phyloP scores from a whole-genome alignment of 2,888 invertebrate genomes.

The Lasius fuliginosus region DNA sequence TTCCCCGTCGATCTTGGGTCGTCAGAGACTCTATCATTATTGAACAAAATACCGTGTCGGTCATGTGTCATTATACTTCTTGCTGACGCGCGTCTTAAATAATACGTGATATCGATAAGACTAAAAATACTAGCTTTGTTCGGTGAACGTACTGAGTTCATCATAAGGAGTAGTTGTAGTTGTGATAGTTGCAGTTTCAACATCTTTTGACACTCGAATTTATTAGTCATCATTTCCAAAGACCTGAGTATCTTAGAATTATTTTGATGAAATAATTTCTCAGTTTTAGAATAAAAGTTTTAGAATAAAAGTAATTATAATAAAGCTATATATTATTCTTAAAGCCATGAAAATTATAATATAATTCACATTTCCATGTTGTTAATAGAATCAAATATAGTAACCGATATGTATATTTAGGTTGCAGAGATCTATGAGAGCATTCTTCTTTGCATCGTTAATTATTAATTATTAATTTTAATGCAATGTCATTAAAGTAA shows the following conservation, averaged over 20 bases:
- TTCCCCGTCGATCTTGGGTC: constrained; percentile 19
- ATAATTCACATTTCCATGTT: neutral
- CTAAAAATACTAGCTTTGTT: neutral
- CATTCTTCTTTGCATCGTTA: neutral
- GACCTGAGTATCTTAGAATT: neutral
- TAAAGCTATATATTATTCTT: constrained; percentile 7
- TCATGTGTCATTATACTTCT: constrained; percentile 2
- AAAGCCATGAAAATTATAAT: neutral
- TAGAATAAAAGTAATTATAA: neutral
- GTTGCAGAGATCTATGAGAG: neutral
- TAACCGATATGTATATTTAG: neutral
- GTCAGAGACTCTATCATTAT: constrained; percentile 23
- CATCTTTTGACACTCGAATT: neutral
- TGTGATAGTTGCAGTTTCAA: neutral
- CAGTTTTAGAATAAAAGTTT: neutral
- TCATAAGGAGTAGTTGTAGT: neutral
- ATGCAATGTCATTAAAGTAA: neutral
- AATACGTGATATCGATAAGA: neutral
- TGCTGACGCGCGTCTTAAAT: constrained; percentile 34
- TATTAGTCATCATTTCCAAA: neutral
- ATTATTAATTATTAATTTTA: neutral
- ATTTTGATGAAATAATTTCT: constrained; percentile 11
- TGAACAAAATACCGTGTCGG: constrained; percentile 3
- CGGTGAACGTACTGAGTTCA: neutral
- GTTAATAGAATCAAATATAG: neutral